phyloP scores from a whole-genome alignment of 2,888 invertebrate species.

The Papilio demoleus region DNA sequence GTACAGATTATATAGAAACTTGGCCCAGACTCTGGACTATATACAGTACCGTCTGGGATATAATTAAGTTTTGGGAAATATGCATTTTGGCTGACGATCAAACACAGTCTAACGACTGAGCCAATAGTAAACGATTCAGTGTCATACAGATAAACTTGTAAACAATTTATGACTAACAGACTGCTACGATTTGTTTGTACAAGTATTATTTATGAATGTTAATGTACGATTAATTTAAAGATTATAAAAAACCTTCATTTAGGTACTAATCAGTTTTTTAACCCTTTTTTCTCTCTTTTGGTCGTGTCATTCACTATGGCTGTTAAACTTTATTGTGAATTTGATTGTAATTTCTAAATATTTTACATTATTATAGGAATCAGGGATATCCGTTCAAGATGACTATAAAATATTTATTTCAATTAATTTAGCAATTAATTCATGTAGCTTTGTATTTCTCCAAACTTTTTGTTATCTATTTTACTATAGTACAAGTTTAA shows the following conservation, averaged over 20 bases:
- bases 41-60: slow-evolving; percentile 66
- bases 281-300: background rate
- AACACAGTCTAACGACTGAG: slow-evolving; percentile 62
- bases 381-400: too few species aligned
- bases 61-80: slow-evolving; percentile 73
- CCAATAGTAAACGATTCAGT: slow-evolving; percentile 64
- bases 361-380: background rate
- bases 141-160: slow-evolving; percentile 51
- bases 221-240: slow-evolving; percentile 8
- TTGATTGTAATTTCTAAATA: background rate
- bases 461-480: background rate
- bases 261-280: slow-evolving; percentile 8
- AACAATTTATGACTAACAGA: slow-evolving; percentile 48
- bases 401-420: background rate
- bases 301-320: background rate
- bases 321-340: background rate
- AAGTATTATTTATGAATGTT: slow-evolving; percentile 25
- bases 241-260: background rate
- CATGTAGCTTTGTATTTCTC: background rate
- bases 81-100: slow-evolving; percentile 76
- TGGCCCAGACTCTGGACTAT: slow-evolving; percentile 46
- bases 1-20: slow-evolving; percentile 9
- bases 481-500: background rate
- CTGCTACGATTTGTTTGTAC: slow-evolving; percentile 42
- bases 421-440: background rate